Evolutionary conservation across 2,113 vertebrate species (phyloP), one percentile per base, ranked within the genome.

Genomic region (Toxostoma redivivum): DNA sequence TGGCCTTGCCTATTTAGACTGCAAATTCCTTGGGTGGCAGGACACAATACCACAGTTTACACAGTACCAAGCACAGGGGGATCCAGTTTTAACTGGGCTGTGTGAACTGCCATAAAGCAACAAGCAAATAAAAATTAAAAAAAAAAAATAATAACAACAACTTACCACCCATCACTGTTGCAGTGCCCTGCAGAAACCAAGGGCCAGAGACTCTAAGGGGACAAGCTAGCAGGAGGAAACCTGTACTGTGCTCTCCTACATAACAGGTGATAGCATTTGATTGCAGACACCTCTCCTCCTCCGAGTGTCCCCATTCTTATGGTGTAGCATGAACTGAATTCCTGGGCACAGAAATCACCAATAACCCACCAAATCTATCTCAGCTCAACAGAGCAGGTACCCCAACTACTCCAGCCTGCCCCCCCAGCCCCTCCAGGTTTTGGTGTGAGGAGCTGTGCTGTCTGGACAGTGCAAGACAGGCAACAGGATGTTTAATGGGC

Each of bases 401-500:
- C 79, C 23, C 23, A 1, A 3, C 45, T 53, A n/a, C 77, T 81
- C 33, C 64, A 48, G 15, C 14, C 14, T 22, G 2, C 19, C 14
- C 24, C 33, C 15, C 30, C 62, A 87, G 81, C 30, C 35, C 79
- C 71, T 80, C 53, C 82, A 88, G 79, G 86, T 53, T 71, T 18
- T 74, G 21, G 50, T 3, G 1, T 13, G 58, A 82, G 65, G 67
- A 61, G 76, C 42, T 72, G 40, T 13, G 40, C 69, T 62, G 35
- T 20, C 84, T n/a, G 78, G 57, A 67, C 5, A 1, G 30, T 7
- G 33, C 3, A 10, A 77, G 74, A 67, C 66, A 60, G 27, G 71
- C 88, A 81, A 83, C 56, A 40, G 72, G 88, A 90, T 93, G 35
- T 94, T 77, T 71, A 81, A 93, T 25, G 67, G 76, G 33, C 64